Percentiles rank a stretch among this genome's conserved stretches.
Evolutionary conservation across 1,140 invertebrate species (phyloP).

Genomic region (Agraylea sexmaculata): DNA sequence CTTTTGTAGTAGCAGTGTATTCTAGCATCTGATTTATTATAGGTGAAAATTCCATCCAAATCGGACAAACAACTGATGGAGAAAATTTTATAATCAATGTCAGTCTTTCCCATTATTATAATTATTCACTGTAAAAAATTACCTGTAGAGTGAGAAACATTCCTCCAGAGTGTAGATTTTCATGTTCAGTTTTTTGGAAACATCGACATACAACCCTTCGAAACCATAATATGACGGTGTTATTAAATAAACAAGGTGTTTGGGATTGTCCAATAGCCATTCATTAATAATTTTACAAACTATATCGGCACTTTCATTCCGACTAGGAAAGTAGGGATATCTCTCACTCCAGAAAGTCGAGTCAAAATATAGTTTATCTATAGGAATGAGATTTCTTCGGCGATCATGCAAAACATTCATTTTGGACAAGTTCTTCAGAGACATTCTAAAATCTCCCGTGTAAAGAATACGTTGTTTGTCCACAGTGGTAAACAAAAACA

Average conservation of each 20-base stretch:
- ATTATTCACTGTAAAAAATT: slow-evolving; percentile 4
- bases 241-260: slow-evolving; percentile 40
- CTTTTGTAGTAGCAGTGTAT: too few species aligned
- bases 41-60: too few species aligned
- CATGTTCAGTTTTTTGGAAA: slow-evolving; percentile 37
- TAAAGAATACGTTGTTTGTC: slow-evolving; percentile 42
- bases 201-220: slow-evolving; percentile 47
- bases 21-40: too few species aligned
- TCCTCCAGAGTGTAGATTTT: slow-evolving; percentile 41
- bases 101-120: too few species aligned
- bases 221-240: slow-evolving; percentile 44
- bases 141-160: slow-evolving; percentile 28
- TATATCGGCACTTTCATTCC: slow-evolving; percentile 40
- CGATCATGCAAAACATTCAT: slow-evolving; percentile 41
- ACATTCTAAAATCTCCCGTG: slow-evolving; percentile 59
- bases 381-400: slow-evolving; percentile 33
- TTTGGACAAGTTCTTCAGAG: slow-evolving; percentile 39
- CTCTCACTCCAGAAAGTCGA: slow-evolving; percentile 50
- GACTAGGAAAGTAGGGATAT: slow-evolving; percentile 44
- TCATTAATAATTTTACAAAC: slow-evolving; percentile 37
- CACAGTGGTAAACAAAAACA: slow-evolving; percentile 53
- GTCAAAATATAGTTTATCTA: slow-evolving; percentile 56
- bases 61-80: too few species aligned
- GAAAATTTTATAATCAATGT: too few species aligned
- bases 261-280: slow-evolving; percentile 39